Evolutionary conservation across 2,888 invertebrate genomes (phyloP).

Genomic region (Omphaloscelis lunosa): DNA sequence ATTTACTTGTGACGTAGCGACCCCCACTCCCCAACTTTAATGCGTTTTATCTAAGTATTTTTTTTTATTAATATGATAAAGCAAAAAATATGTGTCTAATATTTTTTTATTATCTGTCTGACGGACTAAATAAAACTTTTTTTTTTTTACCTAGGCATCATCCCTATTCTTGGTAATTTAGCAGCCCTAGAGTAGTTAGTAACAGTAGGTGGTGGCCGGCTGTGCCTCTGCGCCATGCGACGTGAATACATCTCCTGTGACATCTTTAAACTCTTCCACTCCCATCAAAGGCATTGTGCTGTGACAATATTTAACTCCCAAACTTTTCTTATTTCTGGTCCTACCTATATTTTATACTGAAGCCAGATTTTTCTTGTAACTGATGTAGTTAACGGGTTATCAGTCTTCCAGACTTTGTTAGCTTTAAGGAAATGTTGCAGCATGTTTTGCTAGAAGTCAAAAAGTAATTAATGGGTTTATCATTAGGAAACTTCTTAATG

Average conservation of each 20-base stretch:
- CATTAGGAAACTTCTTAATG: background rate
- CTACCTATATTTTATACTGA: constrained; percentile 39
- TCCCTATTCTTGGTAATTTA: background rate
- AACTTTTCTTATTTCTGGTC: constrained; percentile 52
- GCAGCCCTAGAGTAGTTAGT: constrained; percentile 63
- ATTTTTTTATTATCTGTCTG: too few species aligned
- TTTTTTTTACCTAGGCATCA: too few species aligned
- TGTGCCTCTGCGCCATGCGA: constrained; percentile 64
- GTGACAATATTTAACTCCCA: constrained; percentile 57
- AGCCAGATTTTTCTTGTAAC: constrained; percentile 31
- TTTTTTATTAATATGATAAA: too few species aligned
- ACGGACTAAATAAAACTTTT: too few species aligned
- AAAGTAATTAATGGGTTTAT: constrained; percentile 21
- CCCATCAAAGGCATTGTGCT: constrained; percentile 66
- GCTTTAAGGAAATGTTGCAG: constrained; percentile 3
- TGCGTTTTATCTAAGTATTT: too few species aligned
- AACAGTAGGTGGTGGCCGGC: constrained; percentile 65
- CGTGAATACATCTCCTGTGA: constrained; percentile 60
- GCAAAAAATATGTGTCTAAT: too few species aligned
- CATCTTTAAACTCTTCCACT: constrained; percentile 67
- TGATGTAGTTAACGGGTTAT: constrained; percentile 33
- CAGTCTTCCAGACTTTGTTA: constrained; percentile 17
- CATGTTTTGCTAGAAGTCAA: constrained; percentile 4
- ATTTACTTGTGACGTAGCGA: too few species aligned
- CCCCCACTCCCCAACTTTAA: too few species aligned